These are phyloP conservation scores for Caenorhabditis zanzibari DNA, from an alignment of 2,888 invertebrate genomes.

Conservation along the genomic window DNA sequence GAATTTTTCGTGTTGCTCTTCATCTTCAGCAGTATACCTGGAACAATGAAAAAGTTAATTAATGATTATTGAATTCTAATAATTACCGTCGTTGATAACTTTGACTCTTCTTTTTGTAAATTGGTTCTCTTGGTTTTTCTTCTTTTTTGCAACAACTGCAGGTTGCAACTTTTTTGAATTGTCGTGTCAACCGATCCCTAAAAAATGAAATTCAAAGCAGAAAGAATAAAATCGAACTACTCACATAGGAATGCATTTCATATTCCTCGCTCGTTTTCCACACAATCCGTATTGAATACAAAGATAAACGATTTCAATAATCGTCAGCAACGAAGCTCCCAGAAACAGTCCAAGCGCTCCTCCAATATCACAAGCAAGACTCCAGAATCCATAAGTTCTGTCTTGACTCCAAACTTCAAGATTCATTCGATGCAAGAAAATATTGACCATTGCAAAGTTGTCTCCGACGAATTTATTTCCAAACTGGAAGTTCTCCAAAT, in stretches of 20 bases:
- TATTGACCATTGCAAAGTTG: constrained; percentile 83
- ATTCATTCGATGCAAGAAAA: constrained; percentile 83
- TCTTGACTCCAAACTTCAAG: constrained; percentile 81
- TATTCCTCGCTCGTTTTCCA: constrained; percentile 57
- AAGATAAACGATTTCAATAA: constrained; percentile 81
- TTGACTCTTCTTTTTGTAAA: constrained; percentile 63
- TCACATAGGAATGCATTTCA: constrained; percentile 63
- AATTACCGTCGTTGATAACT: constrained; percentile 58
- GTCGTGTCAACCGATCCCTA: constrained; percentile 27
- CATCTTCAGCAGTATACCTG: constrained; percentile 52
- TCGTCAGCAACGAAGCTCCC: constrained; percentile 80
- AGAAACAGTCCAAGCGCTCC: constrained; percentile 82
- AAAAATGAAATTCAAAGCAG: neutral
- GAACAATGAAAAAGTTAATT: neutral
- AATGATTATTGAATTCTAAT: neutral
- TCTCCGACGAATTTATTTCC: constrained; percentile 82
- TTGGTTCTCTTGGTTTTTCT: constrained; percentile 28
- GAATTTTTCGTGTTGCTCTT: constrained; percentile 38
- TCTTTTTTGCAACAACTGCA: constrained; percentile 52
- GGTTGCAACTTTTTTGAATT: constrained; percentile 26
- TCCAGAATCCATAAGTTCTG: constrained; percentile 82
- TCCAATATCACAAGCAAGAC: constrained; percentile 82
- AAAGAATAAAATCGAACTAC: neutral
- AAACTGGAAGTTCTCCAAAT: constrained; percentile 82
- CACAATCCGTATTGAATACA: constrained; percentile 72